Evolutionary conservation across 2,113 vertebrate species (phyloP), one percentile per base, ranked within the genome.

Genomic region (Eurypyga helias): DNA sequence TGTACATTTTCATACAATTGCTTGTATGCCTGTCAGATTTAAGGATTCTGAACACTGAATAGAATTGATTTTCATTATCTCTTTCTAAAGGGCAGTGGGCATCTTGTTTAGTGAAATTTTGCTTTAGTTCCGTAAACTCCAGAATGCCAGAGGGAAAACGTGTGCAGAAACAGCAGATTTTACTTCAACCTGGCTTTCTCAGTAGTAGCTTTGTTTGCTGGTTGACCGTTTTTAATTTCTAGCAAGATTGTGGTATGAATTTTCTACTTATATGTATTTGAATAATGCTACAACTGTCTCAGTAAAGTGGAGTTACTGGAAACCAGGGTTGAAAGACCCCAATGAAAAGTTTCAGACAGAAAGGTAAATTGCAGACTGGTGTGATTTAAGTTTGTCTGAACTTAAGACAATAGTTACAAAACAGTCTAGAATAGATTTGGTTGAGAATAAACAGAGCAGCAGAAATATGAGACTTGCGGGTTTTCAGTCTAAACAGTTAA

Each of bases 401-500:
- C 38, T 89, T 81, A 95, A 87, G 94, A 92, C 89, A 96, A 95
- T 86, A 91, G 87, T 96, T 97, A 87, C 72, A 94, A 91, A 96
- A 96, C 76, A 95, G 93, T 79, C 89, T 92, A 96, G 64, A 81
- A 75, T 57, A 92, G 72, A 84, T 93, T 92, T 71, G 57, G 60
- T 94, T 96, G 96, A 97, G 91, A 94, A 95, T 94, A 96, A 97
- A 94, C 96, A 97, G 96, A 97, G 61, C 76, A 52, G 86, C 72
- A 92, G 95, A 96, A 97, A 97, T 96, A 93, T n/a, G 93, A 96
- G 93, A 94, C 96, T 93, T 96, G 67, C 87, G 94, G 93, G 89
- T 81, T 97, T 96, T 97, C 83, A 95, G 89, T 96, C 93, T 96
- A 95, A 96, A 96, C 95, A 97, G 93, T 96, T 97, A 96, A 97